Evolutionary conservation across 2,888 invertebrate genomes (phyloP), one percentile per base, ranked within the genome.

Genomic region (Microctonus aethiopoides): DNA sequence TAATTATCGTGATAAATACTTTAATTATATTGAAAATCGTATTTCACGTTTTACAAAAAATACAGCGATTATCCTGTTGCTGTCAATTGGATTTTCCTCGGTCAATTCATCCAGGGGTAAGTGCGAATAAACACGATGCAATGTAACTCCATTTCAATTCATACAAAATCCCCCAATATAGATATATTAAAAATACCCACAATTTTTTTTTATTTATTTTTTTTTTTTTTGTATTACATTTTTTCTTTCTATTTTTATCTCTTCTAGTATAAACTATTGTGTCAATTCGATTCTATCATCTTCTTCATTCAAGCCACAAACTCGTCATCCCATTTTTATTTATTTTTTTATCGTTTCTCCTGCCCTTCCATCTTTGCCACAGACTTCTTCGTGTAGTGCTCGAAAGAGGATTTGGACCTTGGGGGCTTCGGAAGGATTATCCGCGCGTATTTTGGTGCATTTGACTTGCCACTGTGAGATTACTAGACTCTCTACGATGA

Each of bases 51-150:
- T 26, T 24, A 13, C 41, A 29, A 61, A 66, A 62, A 34, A 22
- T 51, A 20, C 56, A 10, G 26, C 56, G 22, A 59, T 62, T 52
- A 62, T 70, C 54, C 65, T 70, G 65, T 70, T 70, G 61, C 54
- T 70, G 46, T 70, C 52, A 46, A 66, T 70, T 54, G 70, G 70
- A 56, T 66, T 70, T 56, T 56, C 70, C 16, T 29, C 61, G 4
- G 70, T 54, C 32, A 61, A 54, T 20, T 70, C 66, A 32, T 70
- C 70, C 22, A 70, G 61, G 61, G 62, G 70, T 70, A 52, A 70
- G 70, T 70, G 60, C 20, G 39, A 22, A 6, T 9, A n/a, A 46
- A 46, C 39, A 39, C 56, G 13, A 11, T 10, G n/a, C 10, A 5
- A 11, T 26, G 26, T 62, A 39, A 41, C n/a, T 52, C 2, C 29